These are phyloP conservation scores for Pyrgilauda ruficollis DNA, from an alignment of 2,113 vertebrate genomes.

Conservation along the genomic window DNA sequence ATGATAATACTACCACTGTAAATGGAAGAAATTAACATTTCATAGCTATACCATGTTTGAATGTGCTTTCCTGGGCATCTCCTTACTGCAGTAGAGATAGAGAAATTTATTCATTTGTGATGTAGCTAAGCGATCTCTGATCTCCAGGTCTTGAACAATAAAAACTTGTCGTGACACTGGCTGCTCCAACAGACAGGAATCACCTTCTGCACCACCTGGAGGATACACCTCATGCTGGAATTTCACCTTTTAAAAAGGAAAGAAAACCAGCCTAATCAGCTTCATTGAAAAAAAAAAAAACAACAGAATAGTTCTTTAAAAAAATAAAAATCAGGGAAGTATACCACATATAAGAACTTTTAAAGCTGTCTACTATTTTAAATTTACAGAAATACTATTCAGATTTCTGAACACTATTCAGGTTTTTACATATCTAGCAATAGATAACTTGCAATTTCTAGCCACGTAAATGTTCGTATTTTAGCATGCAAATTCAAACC, in stretches of 20 bases:
- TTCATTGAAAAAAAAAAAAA: not conserved
- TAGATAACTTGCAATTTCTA: not conserved
- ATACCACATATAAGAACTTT: not conserved
- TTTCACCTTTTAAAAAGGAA: constrained; percentile 78
- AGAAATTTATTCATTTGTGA: constrained; percentile 99
- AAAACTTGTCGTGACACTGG: constrained; percentile 93
- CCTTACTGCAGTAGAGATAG: constrained; percentile 93
- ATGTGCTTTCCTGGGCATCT: constrained; percentile 93
- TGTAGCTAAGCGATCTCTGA: constrained; percentile 91
- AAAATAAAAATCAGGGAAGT: not conserved
- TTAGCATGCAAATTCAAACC: not conserved
- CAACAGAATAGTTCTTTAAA: not conserved
- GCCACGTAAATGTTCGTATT: fast-evolving
- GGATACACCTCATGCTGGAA: constrained; percentile 98
- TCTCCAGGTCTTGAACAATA: constrained; percentile 94
- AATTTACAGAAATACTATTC: not conserved
- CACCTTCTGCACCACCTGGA: constrained; percentile 55
- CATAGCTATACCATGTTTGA: constrained; percentile 87
- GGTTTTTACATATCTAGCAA: not conserved
- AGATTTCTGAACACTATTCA: not conserved
- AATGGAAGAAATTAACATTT: not conserved
- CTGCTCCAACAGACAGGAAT: constrained; percentile 75
- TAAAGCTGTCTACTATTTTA: not conserved
- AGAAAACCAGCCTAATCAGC: not conserved
- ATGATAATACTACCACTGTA: not conserved